Conservation (phyloP, 2,113 vertebrate species). For the Pterophyllum scalare region DNA sequence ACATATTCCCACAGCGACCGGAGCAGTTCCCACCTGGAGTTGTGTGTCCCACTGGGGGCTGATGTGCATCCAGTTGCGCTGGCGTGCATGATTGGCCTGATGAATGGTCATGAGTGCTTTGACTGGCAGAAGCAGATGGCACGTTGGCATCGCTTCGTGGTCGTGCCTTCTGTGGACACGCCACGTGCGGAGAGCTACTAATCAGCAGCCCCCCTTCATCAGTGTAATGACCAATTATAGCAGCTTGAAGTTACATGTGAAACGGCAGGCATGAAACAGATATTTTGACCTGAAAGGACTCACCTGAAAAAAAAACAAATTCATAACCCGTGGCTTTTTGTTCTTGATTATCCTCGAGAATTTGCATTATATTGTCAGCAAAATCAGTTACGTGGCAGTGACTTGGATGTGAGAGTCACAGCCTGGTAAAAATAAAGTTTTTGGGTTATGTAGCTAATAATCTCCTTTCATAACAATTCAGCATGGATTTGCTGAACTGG, state of each 20-base stretch:
- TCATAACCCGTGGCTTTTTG: conserved; percentile 9
- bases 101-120: conserved; percentile 51
- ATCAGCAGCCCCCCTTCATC: conserved; percentile 37
- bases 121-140: conserved; percentile 72
- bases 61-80: conserved; percentile 50
- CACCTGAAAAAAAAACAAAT: conserved; percentile 24
- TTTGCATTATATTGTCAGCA: neutral
- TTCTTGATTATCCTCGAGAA: neutral
- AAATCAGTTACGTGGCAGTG: neutral
- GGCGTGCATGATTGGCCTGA: conserved; percentile 57
- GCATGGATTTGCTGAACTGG: neutral
- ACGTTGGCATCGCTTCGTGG: conserved; percentile 45
- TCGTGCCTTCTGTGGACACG: conserved; percentile 49
- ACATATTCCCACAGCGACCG: conserved; percentile 3
- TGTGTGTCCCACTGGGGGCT: conserved; percentile 43
- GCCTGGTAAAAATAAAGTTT: neutral
- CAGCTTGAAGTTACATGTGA: conserved; percentile 35
- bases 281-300: conserved; percentile 38
- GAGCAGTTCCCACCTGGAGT: conserved; percentile 32
- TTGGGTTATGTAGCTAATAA: neutral
- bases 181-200: conserved; percentile 35
- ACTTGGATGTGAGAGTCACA: neutral
- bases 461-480: neutral
- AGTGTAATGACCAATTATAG: conserved; percentile 50
- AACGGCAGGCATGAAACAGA: conserved; percentile 5